Conservation (phyloP, 2,113 vertebrate genomes). For the Callospermophilus lateralis region DNA sequence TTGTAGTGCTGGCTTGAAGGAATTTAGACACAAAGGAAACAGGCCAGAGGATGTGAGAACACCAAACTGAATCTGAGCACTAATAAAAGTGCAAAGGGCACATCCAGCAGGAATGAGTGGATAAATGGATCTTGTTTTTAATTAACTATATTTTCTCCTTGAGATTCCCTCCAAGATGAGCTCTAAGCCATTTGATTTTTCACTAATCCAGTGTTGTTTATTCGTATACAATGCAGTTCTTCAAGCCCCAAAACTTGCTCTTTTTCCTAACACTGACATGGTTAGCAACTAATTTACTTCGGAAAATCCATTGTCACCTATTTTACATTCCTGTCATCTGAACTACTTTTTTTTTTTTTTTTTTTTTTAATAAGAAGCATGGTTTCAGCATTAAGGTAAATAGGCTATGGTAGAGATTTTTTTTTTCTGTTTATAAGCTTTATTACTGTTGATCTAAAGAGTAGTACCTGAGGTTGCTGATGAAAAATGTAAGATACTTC, state of each 20-base stretch:
- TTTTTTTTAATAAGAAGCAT: not conserved
- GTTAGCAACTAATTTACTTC: conserved; percentile 12
- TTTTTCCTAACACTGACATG: not conserved
- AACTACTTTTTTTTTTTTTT: not conserved
- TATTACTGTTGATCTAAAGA: not conserved
- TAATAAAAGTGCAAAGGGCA: not conserved
- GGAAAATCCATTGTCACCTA: not conserved
- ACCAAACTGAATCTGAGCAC: not conserved
- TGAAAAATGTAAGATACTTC: not conserved
- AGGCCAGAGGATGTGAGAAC: not conserved
- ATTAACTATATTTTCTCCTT: conserved; percentile 17
- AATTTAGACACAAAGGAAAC: not conserved
- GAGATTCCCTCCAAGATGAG: not conserved
- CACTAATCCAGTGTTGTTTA: not conserved
- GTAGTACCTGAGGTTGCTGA: not conserved
- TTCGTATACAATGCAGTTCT: not conserved
- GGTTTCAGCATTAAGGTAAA: not conserved
- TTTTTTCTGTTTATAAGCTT: not conserved
- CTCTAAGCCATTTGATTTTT: not conserved
- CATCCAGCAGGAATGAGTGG: not conserved
- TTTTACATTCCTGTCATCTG: not conserved
- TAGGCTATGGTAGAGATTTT: not conserved
- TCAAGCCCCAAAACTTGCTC: not conserved
- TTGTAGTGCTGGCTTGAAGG: not conserved
- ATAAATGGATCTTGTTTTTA: not conserved